These are phyloP conservation scores for Sepiola atlantica DNA, from an alignment of 2,888 invertebrate genomes.

Conservation along the genomic window DNA sequence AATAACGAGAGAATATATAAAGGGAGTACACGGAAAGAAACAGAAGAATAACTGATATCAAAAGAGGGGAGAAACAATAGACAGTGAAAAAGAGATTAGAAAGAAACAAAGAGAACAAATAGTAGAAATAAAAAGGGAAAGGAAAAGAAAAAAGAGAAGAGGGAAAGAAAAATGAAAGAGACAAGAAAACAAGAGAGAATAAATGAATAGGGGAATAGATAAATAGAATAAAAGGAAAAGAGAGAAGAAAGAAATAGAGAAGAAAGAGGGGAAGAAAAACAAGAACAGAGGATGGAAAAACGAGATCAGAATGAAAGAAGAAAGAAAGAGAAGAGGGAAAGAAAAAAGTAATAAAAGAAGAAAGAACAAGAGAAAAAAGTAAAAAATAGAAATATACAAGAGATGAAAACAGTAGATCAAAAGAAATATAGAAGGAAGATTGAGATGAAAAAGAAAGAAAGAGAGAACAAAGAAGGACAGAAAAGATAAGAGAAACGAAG, in stretches of 20 bases:
- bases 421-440: no score
- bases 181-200: background rate
- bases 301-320: background rate
- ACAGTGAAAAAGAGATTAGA: no score
- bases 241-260: background rate
- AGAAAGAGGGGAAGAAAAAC: background rate
- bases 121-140: background rate
- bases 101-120: background rate
- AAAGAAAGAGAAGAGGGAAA: no score
- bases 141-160: background rate
- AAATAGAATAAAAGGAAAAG: background rate
- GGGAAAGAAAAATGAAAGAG: background rate
- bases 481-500: no score
- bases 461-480: no score
- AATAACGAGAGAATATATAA: no score
- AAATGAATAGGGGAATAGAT: fast-evolving
- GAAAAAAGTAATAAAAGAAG: no score
- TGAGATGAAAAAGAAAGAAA: no score
- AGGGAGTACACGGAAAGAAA: no score
- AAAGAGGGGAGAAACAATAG: no score
- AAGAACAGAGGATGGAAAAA: background rate
- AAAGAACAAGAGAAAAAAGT: background rate
- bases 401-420: no score
- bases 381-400: background rate
- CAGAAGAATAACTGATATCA: no score